These are phyloP conservation scores for Antedon mediterranea DNA, from an alignment of 53 echinoderm and acorn worm species.

Conservation along the genomic window DNA sequence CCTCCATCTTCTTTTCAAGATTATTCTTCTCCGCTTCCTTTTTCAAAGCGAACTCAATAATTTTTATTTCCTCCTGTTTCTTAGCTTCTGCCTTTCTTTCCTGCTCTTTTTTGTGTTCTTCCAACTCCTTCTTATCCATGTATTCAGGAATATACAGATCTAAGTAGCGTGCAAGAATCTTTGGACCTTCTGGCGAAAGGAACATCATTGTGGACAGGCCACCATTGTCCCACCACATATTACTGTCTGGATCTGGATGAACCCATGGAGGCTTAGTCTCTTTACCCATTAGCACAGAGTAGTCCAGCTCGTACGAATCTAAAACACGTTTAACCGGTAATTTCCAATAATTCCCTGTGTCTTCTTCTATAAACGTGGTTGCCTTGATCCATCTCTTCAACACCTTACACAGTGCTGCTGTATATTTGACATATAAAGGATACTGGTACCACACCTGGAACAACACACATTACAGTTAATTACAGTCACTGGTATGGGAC, in stretches of 20 bases:
- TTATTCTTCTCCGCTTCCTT: neutral
- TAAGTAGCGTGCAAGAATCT: neutral
- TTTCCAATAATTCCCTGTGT: neutral
- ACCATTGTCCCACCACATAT: neutral
- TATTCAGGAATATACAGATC: neutral
- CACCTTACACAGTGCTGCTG: neutral
- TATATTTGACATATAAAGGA: constrained; percentile 2
- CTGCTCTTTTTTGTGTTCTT: neutral
- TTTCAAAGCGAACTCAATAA: neutral
- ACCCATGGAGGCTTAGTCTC: neutral
- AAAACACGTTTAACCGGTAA: neutral
- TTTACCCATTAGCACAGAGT: neutral
- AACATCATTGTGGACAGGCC: neutral
- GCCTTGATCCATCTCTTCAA: constrained; percentile 1
- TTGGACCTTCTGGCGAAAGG: neutral
- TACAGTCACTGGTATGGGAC: no score
- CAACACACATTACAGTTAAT: no score
- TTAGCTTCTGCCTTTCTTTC: neutral
- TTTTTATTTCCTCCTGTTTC: neutral
- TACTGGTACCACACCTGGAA: neutral
- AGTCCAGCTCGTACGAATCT: neutral
- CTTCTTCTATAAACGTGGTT: neutral
- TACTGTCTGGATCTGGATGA: neutral
- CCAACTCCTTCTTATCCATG: neutral
- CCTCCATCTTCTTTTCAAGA: neutral